phyloP scores from a whole-genome alignment of 2,797 vertebrate genomes.

The Oryzias sinensis region DNA sequence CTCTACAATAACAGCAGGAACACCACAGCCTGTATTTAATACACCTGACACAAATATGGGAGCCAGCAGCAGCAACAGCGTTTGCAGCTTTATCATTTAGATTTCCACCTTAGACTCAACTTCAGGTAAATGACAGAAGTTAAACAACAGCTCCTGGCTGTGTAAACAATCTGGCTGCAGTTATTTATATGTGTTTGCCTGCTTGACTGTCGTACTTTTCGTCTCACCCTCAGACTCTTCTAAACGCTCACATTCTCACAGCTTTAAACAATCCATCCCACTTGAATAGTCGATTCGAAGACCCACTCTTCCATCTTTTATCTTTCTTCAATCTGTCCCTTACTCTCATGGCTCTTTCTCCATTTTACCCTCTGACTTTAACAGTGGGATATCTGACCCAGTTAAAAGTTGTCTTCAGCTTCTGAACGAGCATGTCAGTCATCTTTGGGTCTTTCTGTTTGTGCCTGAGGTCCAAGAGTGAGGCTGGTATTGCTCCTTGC shows the following conservation, averaged over 20 bases:
- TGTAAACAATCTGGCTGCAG: slow-evolving; percentile 40
- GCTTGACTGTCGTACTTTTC: slow-evolving; percentile 6
- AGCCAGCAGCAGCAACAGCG: slow-evolving; percentile 32
- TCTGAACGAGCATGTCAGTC: slow-evolving; percentile 37
- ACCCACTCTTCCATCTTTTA: slow-evolving; percentile 57
- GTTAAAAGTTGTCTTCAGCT: slow-evolving; percentile 63
- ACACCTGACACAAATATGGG: slow-evolving; percentile 37
- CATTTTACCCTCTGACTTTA: slow-evolving; percentile 50
- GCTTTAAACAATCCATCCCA: slow-evolving; percentile 48
- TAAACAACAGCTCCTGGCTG: slow-evolving; percentile 54
- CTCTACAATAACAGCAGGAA: slow-evolving; percentile 39
- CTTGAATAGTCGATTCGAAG: slow-evolving; percentile 52
- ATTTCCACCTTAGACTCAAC: slow-evolving; percentile 31
- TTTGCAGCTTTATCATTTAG: slow-evolving; percentile 9
- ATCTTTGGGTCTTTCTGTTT: slow-evolving; percentile 35
- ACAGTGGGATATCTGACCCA: slow-evolving; percentile 72
- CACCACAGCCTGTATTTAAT: slow-evolving; percentile 25
- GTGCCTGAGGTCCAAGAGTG: slow-evolving; percentile 50
- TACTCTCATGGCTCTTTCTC: slow-evolving; percentile 30
- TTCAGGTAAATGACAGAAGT: slow-evolving; percentile 47
- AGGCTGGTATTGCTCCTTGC: slow-evolving; percentile 64
- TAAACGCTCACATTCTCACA: slow-evolving; percentile 38
- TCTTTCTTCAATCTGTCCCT: slow-evolving; percentile 59
- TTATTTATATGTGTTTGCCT: slow-evolving; percentile 45
- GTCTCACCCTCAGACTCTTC: slow-evolving; percentile 13